Conservation (phyloP, 2,797 vertebrate species). For the Paratrypauchen microcephalus region DNA sequence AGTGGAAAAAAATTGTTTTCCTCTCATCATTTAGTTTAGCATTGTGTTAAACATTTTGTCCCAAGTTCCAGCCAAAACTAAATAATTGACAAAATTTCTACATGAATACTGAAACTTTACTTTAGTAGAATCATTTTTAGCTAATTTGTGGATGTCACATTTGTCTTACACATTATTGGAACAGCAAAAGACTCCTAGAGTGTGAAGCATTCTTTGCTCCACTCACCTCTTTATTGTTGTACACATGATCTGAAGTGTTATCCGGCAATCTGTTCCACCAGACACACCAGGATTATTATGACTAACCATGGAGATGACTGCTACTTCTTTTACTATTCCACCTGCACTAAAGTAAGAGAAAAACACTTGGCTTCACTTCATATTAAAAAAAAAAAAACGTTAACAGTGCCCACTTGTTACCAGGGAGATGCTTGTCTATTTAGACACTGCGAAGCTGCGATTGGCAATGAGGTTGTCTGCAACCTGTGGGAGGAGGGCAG, state of each 20-base stretch:
- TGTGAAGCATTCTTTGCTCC: background rate
- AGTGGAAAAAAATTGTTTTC: too few species aligned
- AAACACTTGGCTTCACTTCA: background rate
- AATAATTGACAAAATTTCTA: too few species aligned
- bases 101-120: background rate
- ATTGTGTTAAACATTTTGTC: too few species aligned
- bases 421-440: constrained; percentile 93
- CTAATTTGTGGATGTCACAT: background rate
- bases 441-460: constrained; percentile 92
- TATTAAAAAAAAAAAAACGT: background rate
- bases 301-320: constrained; percentile 92
- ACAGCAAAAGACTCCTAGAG: background rate
- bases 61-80: too few species aligned
- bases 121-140: background rate
- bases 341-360: constrained; percentile 85
- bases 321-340: constrained; percentile 98
- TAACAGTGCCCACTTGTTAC: background rate
- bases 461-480: constrained; percentile 91
- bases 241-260: constrained; percentile 44
- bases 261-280: constrained; percentile 20
- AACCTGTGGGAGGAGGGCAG: constrained; percentile 91
- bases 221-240: background rate
- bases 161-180: background rate
- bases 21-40: too few species aligned
- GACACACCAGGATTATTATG: constrained; percentile 75